These are phyloP conservation scores for Pyralis farinalis DNA, from an alignment of 2,888 invertebrate genomes.

Conservation along the genomic window DNA sequence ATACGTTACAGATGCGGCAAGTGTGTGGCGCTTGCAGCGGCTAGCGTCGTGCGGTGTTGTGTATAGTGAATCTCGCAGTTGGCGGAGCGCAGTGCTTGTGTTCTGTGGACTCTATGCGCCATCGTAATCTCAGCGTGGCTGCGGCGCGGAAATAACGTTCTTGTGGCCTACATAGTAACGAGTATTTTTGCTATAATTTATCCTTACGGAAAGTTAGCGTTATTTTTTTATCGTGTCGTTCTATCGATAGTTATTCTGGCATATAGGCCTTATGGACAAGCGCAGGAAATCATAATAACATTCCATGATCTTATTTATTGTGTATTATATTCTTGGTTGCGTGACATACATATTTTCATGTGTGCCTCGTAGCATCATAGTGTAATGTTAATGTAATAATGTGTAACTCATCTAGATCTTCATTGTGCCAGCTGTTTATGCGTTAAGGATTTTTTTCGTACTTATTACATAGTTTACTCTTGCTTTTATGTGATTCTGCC, in stretches of 20 bases:
- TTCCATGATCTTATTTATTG: constrained; percentile 80
- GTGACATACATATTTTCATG: constrained; percentile 76
- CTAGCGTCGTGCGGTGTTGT: background rate
- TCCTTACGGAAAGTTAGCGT: constrained; percentile 59
- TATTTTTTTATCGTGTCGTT: constrained; percentile 64
- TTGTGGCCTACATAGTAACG: constrained; percentile 58
- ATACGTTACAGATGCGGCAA: background rate
- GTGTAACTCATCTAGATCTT: constrained; percentile 74
- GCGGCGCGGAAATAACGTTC: constrained; percentile 26
- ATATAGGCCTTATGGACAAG: constrained; percentile 40
- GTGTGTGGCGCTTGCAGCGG: background rate
- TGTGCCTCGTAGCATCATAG: constrained; percentile 59
- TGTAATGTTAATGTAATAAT: constrained; percentile 60
- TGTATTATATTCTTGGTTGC: constrained; percentile 73
- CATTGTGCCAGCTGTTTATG: constrained; percentile 78
- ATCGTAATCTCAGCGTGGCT: constrained; percentile 3
- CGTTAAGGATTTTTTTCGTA: constrained; percentile 72
- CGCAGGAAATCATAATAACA: constrained; percentile 68
- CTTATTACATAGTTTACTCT: constrained; percentile 59
- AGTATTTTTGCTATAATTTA: constrained; percentile 81
- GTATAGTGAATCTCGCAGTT: background rate
- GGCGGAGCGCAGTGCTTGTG: background rate
- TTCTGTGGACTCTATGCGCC: constrained; percentile 2
- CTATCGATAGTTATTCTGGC: constrained; percentile 46
- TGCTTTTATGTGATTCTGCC: constrained; percentile 71